Percentiles rank a stretch among this genome's conserved stretches.
Conservation (phyloP, 2,888 invertebrate genomes). For the Parnassius orleans region DNA sequence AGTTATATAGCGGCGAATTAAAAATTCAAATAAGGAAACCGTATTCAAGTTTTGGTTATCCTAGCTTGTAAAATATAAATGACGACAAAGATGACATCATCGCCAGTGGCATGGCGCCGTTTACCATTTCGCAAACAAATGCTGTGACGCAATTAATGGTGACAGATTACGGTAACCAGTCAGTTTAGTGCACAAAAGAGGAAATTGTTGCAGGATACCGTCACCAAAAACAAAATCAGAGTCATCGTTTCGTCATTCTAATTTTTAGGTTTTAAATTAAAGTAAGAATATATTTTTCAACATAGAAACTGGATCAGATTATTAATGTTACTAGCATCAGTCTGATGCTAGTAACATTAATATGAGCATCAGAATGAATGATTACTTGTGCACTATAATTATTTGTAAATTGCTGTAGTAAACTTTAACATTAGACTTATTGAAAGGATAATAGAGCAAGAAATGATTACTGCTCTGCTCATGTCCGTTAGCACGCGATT, state of each 20-base stretch:
- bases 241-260: neutral
- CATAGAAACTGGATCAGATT: no score
- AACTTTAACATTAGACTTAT: no score
- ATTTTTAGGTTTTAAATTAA: neutral
- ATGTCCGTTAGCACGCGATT: no score
- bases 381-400: no score
- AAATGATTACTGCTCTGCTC: no score
- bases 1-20: constrained; percentile 10
- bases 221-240: neutral
- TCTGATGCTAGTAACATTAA: no score
- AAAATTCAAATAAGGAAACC: constrained; percentile 30
- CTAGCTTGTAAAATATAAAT: constrained; percentile 29
- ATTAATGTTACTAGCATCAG: no score
- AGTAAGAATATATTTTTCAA: no score
- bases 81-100: constrained; percentile 49
- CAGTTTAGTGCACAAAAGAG: constrained; percentile 7
- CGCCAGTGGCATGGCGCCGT: constrained; percentile 29
- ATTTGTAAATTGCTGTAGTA: no score
- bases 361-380: no score
- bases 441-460: no score
- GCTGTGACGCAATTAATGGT: constrained; percentile 25
- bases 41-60: constrained; percentile 27
- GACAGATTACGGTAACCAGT: constrained; percentile 19
- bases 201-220: constrained; percentile 3
- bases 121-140: constrained; percentile 30